Conservation (phyloP, 2,113 vertebrate genomes). For the Podiceps cristatus region DNA sequence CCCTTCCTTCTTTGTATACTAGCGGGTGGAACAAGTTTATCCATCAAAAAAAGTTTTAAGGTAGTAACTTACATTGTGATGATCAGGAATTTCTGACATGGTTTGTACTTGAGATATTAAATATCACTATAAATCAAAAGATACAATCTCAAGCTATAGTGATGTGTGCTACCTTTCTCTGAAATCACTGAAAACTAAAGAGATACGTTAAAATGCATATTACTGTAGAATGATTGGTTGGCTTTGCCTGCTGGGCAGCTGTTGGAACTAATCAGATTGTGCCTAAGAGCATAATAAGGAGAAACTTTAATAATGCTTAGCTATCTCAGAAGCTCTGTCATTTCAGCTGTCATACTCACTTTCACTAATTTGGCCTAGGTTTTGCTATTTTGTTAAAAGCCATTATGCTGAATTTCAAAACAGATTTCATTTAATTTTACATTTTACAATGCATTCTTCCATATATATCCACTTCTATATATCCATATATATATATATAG, state of each 20-base stretch:
- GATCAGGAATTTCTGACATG: not conserved
- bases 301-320: not conserved
- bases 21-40: not conserved
- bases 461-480: not conserved
- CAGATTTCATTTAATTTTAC: not conserved
- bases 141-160: not conserved
- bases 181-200: not conserved
- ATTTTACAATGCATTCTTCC: not conserved
- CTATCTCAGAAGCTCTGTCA: not conserved
- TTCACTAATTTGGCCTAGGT: not conserved
- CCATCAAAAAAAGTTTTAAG: not conserved
- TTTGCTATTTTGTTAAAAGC: conserved; percentile 1
- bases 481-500: no score
- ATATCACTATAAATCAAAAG: not conserved
- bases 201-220: not conserved
- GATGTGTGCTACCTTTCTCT: not conserved
- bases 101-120: not conserved
- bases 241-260: not conserved
- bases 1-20: fast-evolving
- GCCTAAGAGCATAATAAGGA: conserved; percentile 4
- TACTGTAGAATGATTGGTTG: not conserved
- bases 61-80: not conserved
- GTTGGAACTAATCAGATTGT: conserved; percentile 22
- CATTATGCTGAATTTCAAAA: not conserved
- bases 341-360: not conserved